Evolutionary conservation across 2,888 invertebrate genomes (phyloP).

Genomic region (Euspilapteryx auroguttella): DNA sequence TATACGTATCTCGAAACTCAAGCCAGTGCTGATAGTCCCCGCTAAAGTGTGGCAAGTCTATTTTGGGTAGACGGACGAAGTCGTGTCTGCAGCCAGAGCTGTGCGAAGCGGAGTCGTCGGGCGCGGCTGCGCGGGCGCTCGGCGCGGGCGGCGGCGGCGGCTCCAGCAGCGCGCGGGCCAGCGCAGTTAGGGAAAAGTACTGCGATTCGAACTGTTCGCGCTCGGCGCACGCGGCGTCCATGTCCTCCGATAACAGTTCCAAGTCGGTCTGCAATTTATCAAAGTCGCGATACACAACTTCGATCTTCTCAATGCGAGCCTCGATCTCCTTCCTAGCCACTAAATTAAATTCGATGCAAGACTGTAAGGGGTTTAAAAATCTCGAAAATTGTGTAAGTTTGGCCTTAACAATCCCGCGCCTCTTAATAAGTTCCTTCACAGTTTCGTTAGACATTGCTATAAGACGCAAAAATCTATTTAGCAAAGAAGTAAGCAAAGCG

Average conservation of each 20-base stretch:
- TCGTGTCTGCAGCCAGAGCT: conserved; percentile 5
- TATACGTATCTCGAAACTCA: conserved; percentile 3
- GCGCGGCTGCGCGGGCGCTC: not conserved
- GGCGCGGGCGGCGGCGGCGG: not conserved
- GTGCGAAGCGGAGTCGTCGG: not conserved
- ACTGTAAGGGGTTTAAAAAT: not conserved
- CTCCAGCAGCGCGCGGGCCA: conserved; percentile 1
- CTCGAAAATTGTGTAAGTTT: not conserved
- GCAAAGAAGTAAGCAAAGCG: not conserved
- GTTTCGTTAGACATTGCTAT: not conserved
- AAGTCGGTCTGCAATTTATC: conserved; percentile 7
- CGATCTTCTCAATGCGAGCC: conserved; percentile 3
- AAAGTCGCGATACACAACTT: conserved; percentile 5
- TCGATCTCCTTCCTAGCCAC: conserved; percentile 3
- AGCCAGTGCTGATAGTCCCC: conserved; percentile 4
- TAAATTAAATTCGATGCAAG: not conserved
- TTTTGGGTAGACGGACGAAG: conserved; percentile 4
- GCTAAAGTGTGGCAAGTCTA: conserved; percentile 5
- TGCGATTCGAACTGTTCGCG: conserved; percentile 6
- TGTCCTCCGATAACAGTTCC: conserved; percentile 6
- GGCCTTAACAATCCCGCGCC: not conserved
- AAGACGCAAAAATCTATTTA: not conserved
- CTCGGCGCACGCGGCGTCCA: conserved; percentile 5
- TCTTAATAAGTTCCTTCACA: not conserved
- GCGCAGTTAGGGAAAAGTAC: conserved; percentile 6